Percentiles rank a stretch among this genome's conserved stretches.
Conservation (phyloP, 2,797 vertebrate genomes). For the Mallotus villosus region DNA sequence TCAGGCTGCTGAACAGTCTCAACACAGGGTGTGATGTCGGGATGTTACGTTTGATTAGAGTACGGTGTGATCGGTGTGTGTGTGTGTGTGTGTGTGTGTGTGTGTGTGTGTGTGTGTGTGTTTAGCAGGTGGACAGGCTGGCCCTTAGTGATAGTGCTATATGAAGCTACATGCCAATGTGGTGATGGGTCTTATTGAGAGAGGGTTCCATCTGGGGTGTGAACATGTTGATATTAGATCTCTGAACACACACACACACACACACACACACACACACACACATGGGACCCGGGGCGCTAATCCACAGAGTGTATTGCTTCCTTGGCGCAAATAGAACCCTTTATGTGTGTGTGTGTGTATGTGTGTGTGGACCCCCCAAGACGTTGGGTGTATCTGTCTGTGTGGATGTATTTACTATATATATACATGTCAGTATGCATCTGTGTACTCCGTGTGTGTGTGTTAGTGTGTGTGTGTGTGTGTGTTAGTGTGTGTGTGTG, state of each 20-base stretch:
- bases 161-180: background rate
- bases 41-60: no score
- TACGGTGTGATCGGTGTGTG: no score
- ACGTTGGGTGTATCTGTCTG: background rate
- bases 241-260: background rate
- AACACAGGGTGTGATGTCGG: no score
- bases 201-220: constrained; percentile 16
- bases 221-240: constrained; percentile 39
- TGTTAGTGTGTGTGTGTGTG: no score
- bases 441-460: background rate
- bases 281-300: constrained; percentile 2
- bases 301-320: constrained; percentile 6
- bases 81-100: no score
- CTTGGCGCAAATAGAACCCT: constrained; percentile 6
- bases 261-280: background rate
- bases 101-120: no score
- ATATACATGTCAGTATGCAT: background rate
- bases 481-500: no score
- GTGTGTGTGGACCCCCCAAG: background rate
- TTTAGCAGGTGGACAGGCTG: no score
- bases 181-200: constrained; percentile 16
- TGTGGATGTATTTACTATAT: background rate
- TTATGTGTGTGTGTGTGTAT: constrained; percentile 21
- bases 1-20: no score
- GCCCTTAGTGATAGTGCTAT: no score